Evolutionary conservation across 2,113 vertebrate genomes (phyloP), one percentile per base, ranked within the genome.

Genomic region (Lutjanus erythropterus): DNA sequence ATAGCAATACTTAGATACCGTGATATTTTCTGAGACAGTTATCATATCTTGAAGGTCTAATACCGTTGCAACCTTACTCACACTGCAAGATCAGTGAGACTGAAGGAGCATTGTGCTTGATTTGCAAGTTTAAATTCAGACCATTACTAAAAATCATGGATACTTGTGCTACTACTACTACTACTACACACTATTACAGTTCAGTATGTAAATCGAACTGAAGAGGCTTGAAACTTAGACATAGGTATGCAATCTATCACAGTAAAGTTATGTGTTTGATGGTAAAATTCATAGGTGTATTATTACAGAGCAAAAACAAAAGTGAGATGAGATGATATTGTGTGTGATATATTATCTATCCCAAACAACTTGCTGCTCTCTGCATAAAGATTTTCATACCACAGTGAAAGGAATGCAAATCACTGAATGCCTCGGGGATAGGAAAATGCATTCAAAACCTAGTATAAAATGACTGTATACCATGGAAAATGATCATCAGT

Each of bases 71-170:
- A n/a, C n/a, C n/a, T n/a, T n/a, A n/a, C n/a, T n/a, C n/a, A 39
- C 25, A 68, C 14, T 33, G 42, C 19, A 60, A 69, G 6, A 61
- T 61, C 60, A 67, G 52, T n/a, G 52, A 41, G 47, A 64, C 65
- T 72, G 21, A 75, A 68, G n/a, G 46, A 59, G 12, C 53, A 55
- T n/a, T 4, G 27, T 62, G n/a, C 39, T 27, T n/a, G n/a, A n/a
- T 60, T 18, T 21, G 14, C 21, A 37, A 29, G 4, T 66, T 56
- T 41, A 16, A 46, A 53, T 60, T 59, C 31, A 50, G 49, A 56
- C 27, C 19, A 49, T n/a, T 53, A 25, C n/a, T 27, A 53, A 14
- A 59, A 59, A 56, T 56, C 10, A 42, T 16, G 4, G 33, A 3
- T 25, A 29, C 8, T 2, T 6, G 33, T 16, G 19, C 35, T 29